These are phyloP conservation scores for Phalanger gymnotis DNA, from an alignment of 2,797 vertebrate genomes.

Conservation along the genomic window DNA sequence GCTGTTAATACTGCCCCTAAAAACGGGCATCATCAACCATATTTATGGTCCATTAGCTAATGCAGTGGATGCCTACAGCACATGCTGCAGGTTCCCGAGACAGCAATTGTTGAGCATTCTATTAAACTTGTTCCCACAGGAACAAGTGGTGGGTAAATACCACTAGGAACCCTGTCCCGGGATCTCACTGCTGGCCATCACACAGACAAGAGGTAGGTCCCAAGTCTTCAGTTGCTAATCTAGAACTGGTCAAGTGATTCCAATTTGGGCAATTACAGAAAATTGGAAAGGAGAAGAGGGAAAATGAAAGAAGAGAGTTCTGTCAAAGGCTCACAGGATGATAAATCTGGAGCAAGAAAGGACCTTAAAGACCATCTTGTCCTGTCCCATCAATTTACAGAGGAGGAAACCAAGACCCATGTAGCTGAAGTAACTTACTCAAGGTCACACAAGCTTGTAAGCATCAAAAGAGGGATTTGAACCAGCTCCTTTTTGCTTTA, in stretches of 20 bases:
- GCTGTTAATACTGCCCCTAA: slow-evolving; percentile 58
- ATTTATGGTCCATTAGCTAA: slow-evolving; percentile 64
- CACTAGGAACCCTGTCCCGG: slow-evolving; percentile 3
- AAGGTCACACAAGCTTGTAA: background rate
- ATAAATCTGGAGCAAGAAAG: background rate
- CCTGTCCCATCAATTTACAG: background rate
- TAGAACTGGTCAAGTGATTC: background rate
- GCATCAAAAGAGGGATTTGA: background rate
- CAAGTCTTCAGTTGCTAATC: slow-evolving; percentile 2
- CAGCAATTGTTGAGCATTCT: slow-evolving; percentile 18
- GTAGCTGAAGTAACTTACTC: background rate
- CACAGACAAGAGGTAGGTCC: slow-evolving; percentile 2
- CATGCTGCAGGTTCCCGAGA: slow-evolving; percentile 43
- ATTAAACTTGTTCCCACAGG: slow-evolving; percentile 48
- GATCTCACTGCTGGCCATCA: slow-evolving; percentile 29
- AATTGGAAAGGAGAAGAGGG: slow-evolving; percentile 13
- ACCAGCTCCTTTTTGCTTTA: background rate
- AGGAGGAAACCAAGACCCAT: background rate
- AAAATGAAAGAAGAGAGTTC: slow-evolving; percentile 19
- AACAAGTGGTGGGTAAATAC: slow-evolving; percentile 6
- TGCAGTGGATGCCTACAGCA: slow-evolving; percentile 36
- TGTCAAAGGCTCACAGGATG: background rate
- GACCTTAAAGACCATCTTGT: background rate
- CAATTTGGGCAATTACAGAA: slow-evolving; percentile 20
- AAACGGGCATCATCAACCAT: slow-evolving; percentile 59